Percentiles rank a stretch among this genome's conserved stretches.
phyloP scores from a whole-genome alignment of 1,140 invertebrate species.

The Acarapis woodi region DNA sequence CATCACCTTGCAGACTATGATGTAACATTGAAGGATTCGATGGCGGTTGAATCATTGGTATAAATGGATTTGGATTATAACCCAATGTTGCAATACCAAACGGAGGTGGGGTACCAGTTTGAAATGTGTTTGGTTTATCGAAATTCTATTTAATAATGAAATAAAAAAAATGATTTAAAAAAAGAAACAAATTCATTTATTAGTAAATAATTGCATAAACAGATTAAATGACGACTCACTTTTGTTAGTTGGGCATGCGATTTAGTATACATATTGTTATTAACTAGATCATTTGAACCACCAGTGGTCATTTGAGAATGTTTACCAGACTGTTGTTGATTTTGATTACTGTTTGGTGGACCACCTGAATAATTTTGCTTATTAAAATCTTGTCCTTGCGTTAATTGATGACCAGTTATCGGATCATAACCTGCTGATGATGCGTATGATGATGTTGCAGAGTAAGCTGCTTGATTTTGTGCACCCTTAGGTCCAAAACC shows the following conservation, averaged over 20 bases:
- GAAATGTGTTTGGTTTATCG: not conserved
- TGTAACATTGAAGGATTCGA: slow-evolving; percentile 2
- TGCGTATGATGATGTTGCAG: slow-evolving; percentile 7
- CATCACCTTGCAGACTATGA: slow-evolving; percentile 1
- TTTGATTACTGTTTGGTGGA: not conserved
- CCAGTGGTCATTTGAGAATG: not conserved
- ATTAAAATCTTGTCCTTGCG: slow-evolving; percentile 1
- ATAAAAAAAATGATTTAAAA: not conserved
- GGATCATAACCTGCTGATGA: slow-evolving; percentile 9
- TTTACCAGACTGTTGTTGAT: too few relatives aligned
- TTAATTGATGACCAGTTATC: not conserved
- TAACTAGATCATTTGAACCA: not conserved
- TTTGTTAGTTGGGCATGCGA: slow-evolving; percentile 1
- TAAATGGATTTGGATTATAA: not conserved
- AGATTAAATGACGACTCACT: not conserved
- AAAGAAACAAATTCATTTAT: not conserved
- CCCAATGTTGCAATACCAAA: not conserved
- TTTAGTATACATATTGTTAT: slow-evolving; percentile 1
- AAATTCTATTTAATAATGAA: not conserved
- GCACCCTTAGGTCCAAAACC: slow-evolving; percentile 1
- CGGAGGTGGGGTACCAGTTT: slow-evolving; percentile 1
- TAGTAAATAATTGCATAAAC: not conserved
- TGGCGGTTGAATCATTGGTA: not conserved
- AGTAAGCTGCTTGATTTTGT: too few relatives aligned
- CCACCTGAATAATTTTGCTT: slow-evolving; percentile 2